Conservation (phyloP, 2,888 invertebrate species). For the Scrobipalpa costella region DNA sequence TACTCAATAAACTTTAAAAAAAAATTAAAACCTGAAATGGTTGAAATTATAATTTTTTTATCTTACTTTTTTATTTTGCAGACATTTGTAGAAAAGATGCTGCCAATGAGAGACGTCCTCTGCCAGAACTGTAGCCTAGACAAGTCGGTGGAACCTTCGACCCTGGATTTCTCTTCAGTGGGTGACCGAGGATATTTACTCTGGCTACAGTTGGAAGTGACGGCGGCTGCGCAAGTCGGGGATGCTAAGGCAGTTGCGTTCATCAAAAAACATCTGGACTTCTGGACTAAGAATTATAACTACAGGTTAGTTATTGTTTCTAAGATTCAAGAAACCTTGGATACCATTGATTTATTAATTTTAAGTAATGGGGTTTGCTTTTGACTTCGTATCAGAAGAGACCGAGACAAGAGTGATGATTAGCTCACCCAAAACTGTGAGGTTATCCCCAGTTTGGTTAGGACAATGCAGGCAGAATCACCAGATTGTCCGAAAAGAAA, state of each 20-base stretch:
- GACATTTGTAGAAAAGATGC: constrained; percentile 88
- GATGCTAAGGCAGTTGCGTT: constrained; percentile 87
- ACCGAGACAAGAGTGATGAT: too few species aligned
- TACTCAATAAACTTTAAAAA: too few species aligned
- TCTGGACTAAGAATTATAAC: constrained; percentile 89
- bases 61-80: constrained; percentile 46
- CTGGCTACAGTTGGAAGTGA: constrained; percentile 87
- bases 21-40: too few species aligned
- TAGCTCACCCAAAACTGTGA: too few species aligned
- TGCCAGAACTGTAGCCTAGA: constrained; percentile 72
- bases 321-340: neutral
- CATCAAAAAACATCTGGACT: constrained; percentile 87
- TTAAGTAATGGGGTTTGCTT: too few species aligned
- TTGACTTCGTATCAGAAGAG: too few species aligned
- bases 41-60: too few species aligned
- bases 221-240: constrained; percentile 84
- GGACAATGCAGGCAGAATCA: too few species aligned
- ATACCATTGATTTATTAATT: neutral
- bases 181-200: constrained; percentile 91
- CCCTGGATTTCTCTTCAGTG: constrained; percentile 85
- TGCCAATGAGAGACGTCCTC: constrained; percentile 86
- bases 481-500: too few species aligned
- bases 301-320: constrained; percentile 74
- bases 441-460: too few species aligned
- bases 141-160: constrained; percentile 85